Conservation (phyloP, 2,888 invertebrate genomes). For the Adelognathus sp. region DNA sequence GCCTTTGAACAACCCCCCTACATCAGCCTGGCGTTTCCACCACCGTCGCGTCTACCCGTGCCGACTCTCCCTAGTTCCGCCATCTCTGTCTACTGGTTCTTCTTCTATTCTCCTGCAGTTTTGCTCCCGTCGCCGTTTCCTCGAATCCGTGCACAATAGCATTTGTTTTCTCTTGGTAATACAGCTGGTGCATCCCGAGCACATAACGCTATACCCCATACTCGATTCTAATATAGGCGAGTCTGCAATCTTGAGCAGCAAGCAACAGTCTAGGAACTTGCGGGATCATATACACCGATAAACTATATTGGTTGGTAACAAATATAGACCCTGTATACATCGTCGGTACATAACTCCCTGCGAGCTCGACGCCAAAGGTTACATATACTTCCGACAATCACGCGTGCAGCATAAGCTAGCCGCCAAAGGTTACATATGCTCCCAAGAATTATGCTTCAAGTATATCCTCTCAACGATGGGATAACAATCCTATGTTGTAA, state of each 20-base stretch:
- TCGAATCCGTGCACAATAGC: slow-evolving; percentile 63
- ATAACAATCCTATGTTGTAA: too few relatives aligned
- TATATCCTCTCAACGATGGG: too few relatives aligned
- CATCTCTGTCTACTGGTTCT: not conserved
- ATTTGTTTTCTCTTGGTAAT: slow-evolving; percentile 64
- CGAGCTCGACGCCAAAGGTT: too few relatives aligned
- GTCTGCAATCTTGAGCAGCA: slow-evolving; percentile 36
- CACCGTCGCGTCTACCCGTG: slow-evolving; percentile 1
- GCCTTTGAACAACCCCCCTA: slow-evolving; percentile 48
- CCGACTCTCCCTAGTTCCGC: slow-evolving; percentile 7
- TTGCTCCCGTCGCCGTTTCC: slow-evolving; percentile 66
- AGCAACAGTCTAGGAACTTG: slow-evolving; percentile 2
- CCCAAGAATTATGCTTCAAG: too few relatives aligned
- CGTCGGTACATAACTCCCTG: not conserved
- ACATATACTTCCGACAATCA: too few relatives aligned
- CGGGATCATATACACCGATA: not conserved
- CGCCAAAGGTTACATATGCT: too few relatives aligned
- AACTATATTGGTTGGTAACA: not conserved
- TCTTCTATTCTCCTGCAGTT: not conserved
- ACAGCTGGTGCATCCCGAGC: slow-evolving; percentile 5
- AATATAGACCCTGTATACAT: not conserved
- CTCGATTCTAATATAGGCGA: not conserved
- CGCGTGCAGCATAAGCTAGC: too few relatives aligned
- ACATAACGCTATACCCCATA: not conserved
- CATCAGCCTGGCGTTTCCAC: not conserved